Base-by-base conservation (phyloP, 2,797 vertebrate genomes). In the Tarsius wallacei region DNA sequence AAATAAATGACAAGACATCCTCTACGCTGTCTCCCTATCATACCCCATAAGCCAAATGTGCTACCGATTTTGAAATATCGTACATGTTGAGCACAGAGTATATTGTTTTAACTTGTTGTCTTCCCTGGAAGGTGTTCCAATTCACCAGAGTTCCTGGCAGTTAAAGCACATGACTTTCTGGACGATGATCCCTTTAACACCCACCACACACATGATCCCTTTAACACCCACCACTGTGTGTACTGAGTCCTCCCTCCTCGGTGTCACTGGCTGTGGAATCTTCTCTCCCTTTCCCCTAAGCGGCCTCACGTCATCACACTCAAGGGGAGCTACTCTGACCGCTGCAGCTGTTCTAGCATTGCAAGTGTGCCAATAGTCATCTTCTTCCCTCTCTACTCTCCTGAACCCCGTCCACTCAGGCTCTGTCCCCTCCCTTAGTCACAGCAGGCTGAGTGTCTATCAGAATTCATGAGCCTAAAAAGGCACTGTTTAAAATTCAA, bases 341-440 rank as follows among this genome's bases (percentile, higher is more conserved):
- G 61, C 91, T 59, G 87, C 96, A 96, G 92, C 97, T 98, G 95
- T 98, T 97, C 94, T 90, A 91, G 97, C 97, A 96, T 15, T 96
- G 80, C 76, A 96, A 66, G 28, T 93, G 36, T 94, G 97, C 96
- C 95, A 95, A 55, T 93, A 96, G 90, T 47, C 90, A 63, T 1
- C 96, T 97, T 86, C 64, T 33, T 36, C 47, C 91, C 93, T 97
- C 87, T 84, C 95, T 31, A 73, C 88, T 85, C 87, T 31, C 81
- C 94, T 77, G 61, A 73, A 93, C 96, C 95, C 88, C 61, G 28
- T 47, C 76, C 95, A 83, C 57, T 36, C 94, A 0, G 63, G 31
- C 96, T 96, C 82, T 2, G 87, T 96, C 59, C 63, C 12, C 91
- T 95, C 95, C 96, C 96, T 96, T 97, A 63, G 94, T 96, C 68